Evolutionary conservation across 1,140 invertebrate genomes (phyloP).

Genomic region (Formica exsecta): DNA sequence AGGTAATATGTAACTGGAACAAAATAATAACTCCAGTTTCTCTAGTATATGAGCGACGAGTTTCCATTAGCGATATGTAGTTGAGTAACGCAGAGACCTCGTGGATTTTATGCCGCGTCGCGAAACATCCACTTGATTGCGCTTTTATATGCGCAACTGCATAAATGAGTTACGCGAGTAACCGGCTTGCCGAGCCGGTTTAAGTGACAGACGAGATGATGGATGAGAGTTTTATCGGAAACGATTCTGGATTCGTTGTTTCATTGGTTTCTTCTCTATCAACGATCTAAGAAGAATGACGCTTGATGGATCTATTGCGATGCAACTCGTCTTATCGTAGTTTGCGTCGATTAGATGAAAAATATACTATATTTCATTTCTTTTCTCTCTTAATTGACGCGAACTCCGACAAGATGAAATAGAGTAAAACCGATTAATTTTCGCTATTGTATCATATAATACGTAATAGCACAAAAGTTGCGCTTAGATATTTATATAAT

Average conservation of each 20-base stretch:
- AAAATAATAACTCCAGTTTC: conserved; percentile 19
- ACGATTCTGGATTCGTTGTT: conserved; percentile 61
- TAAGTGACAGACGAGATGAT: conserved; percentile 62
- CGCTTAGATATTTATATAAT: background rate
- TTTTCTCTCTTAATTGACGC: conserved; percentile 23
- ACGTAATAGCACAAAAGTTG: background rate
- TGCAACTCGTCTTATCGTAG: conserved; percentile 22
- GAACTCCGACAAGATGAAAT: background rate
- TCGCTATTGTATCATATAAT: background rate
- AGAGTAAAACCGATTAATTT: conserved; percentile 40
- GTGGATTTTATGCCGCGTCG: conserved; percentile 47
- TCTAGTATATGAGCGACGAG: conserved; percentile 19
- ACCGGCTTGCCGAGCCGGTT: conserved; percentile 50
- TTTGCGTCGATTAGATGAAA: conserved; percentile 23
- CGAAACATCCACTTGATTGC: conserved; percentile 56
- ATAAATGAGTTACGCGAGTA: conserved; percentile 62
- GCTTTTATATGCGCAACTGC: conserved; percentile 64
- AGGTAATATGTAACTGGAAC: conserved; percentile 1
- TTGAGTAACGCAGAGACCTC: conserved; percentile 25
- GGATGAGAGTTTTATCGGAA: conserved; percentile 63
- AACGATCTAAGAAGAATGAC: conserved; percentile 47
- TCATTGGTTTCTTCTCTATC: conserved; percentile 54
- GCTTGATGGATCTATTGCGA: conserved; percentile 50
- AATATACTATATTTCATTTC: conserved; percentile 1
- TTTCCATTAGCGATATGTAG: conserved; percentile 46